Evolutionary conservation across 2,797 vertebrate species (phyloP).

Genomic region (Fringilla coelebs): DNA sequence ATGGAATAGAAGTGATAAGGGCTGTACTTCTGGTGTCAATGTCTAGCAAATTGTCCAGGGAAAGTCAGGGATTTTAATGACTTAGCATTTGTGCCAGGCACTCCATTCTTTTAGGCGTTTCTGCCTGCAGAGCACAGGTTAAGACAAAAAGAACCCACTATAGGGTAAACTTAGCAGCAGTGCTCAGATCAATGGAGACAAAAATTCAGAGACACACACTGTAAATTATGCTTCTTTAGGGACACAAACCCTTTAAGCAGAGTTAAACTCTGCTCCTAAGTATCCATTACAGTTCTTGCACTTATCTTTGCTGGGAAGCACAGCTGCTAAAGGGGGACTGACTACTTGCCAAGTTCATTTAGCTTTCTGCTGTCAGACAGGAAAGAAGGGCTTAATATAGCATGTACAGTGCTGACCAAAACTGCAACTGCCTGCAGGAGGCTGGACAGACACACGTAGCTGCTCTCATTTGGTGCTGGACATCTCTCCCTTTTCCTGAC

Average conservation of each 20-base stretch:
- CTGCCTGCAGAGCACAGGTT: neutral
- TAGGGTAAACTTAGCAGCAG: neutral
- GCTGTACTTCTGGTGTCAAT: neutral
- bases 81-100: neutral
- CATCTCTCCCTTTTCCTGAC: neutral
- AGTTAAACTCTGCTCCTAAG: neutral
- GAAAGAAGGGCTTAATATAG: constrained; percentile 9
- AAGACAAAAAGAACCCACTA: neutral
- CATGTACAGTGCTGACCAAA: neutral
- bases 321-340: neutral
- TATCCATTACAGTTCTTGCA: neutral
- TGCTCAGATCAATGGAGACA: neutral
- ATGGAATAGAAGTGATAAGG: neutral
- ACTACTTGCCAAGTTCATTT: neutral
- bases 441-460: neutral
- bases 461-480: neutral
- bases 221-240: neutral
- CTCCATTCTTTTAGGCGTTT: neutral
- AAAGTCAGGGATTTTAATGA: neutral
- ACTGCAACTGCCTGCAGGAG: neutral
- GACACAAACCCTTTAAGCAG: neutral
- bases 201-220: neutral
- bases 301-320: neutral
- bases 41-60: neutral
- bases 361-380: constrained; percentile 1